Conservation (phyloP, 2,888 invertebrate genomes). For the Troilus luridus region DNA sequence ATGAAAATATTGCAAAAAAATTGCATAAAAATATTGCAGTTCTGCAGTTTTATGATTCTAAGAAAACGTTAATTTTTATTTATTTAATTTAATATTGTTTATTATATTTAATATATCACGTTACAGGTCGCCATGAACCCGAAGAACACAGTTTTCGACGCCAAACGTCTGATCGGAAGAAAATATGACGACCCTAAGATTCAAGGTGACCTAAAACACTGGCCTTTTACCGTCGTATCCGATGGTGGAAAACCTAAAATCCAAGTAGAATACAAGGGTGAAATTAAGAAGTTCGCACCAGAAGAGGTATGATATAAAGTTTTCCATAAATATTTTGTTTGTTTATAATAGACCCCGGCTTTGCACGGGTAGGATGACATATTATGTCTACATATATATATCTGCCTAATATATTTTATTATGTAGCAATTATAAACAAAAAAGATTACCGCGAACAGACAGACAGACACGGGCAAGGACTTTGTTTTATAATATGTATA, state of each 20-base stretch:
- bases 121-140: conserved; percentile 80
- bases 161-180: conserved; percentile 75
- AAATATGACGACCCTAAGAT: conserved; percentile 81
- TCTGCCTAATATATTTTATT: no score
- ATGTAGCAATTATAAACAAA: no score
- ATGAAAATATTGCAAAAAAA: no score
- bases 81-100: no score
- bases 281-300: conserved; percentile 76
- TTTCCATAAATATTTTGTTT: not conserved
- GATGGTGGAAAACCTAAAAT: conserved; percentile 79
- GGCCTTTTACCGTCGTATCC: conserved; percentile 84
- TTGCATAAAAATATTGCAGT: no score
- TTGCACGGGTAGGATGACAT: no score
- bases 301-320: conserved; percentile 71
- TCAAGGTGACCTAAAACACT: conserved; percentile 85
- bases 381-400: no score
- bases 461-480: no score
- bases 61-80: no score
- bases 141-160: conserved; percentile 80
- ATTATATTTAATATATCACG: not conserved
- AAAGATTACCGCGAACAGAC: no score
- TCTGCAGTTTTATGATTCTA: no score
- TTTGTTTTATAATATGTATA: no score
- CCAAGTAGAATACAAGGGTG: conserved; percentile 76
- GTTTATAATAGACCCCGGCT: not conserved